Evolutionary conservation across 2,888 invertebrate species (phyloP).

Genomic region (Eurytoma californica): DNA sequence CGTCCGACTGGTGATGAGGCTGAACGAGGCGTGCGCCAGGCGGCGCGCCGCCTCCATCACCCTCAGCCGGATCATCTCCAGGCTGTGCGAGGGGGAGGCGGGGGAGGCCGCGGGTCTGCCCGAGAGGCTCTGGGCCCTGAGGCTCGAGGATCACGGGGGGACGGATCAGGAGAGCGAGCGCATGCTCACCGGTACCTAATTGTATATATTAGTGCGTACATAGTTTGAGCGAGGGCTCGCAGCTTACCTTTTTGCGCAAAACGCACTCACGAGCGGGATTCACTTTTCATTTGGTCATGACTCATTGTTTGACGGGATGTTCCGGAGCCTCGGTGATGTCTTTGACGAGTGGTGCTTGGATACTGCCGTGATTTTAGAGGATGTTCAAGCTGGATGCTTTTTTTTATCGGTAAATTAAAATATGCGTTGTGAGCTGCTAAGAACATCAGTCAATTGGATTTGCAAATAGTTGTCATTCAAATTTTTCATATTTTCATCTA

Average conservation of each 20-base stretch:
- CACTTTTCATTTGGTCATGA: background rate
- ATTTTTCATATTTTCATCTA: too few relatives aligned
- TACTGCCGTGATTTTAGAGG: too few relatives aligned
- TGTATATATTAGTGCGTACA: background rate
- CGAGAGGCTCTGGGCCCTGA: slow-evolving; percentile 33
- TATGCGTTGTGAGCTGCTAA: too few relatives aligned
- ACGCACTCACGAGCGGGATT: background rate
- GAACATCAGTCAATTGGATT: too few relatives aligned
- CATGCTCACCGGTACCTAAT: slow-evolving; percentile 44
- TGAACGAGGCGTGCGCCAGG: background rate
- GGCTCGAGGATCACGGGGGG: slow-evolving; percentile 11
- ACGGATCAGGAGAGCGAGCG: slow-evolving; percentile 11
- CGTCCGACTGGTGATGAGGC: slow-evolving; percentile 61
- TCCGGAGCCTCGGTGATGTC: too few relatives aligned
- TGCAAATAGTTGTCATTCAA: too few relatives aligned
- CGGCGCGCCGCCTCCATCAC: background rate
- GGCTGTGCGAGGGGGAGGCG: slow-evolving; percentile 6
- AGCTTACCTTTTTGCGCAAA: background rate
- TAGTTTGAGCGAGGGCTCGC: background rate
- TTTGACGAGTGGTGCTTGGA: too few relatives aligned
- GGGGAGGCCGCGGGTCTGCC: background rate
- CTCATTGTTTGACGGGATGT: too few relatives aligned
- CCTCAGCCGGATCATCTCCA: slow-evolving; percentile 30
- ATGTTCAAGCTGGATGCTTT: too few relatives aligned
- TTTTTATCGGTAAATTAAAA: too few relatives aligned